phyloP scores from a whole-genome alignment of 1,140 invertebrate genomes.

The Danaus plexippus region DNA sequence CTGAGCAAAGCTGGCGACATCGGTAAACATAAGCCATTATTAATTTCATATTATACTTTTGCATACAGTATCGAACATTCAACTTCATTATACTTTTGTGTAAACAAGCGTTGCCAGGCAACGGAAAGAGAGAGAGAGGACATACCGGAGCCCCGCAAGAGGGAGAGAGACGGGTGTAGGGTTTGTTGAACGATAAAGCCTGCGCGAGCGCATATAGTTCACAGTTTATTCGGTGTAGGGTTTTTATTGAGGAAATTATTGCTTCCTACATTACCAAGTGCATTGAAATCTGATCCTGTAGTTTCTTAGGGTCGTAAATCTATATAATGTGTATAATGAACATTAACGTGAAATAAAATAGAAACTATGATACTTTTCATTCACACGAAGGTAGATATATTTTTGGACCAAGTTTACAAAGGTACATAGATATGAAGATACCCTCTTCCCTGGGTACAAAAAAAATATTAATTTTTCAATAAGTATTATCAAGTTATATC shows the following conservation, averaged over 20 bases:
- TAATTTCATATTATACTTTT: slow-evolving; percentile 10
- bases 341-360: too few relatives aligned
- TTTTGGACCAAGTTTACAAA: too few relatives aligned
- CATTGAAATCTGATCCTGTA: slow-evolving; percentile 15
- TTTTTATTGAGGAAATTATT: slow-evolving; percentile 42
- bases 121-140: slow-evolving; percentile 17
- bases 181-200: slow-evolving; percentile 40
- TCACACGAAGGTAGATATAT: too few relatives aligned
- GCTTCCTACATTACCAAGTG: slow-evolving; percentile 27
- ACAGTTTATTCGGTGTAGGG: slow-evolving; percentile 23
- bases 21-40: too few relatives aligned
- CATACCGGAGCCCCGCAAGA: background rate
- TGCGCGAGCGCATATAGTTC: slow-evolving; percentile 31
- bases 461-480: too few relatives aligned
- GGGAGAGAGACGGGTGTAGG: slow-evolving; percentile 14
- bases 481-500: too few relatives aligned
- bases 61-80: slow-evolving; percentile 31
- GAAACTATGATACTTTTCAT: too few relatives aligned
- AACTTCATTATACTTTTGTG: slow-evolving; percentile 23
- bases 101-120: slow-evolving; percentile 41
- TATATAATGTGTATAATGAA: background rate
- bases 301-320: slow-evolving; percentile 16
- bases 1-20: too few relatives aligned
- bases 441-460: too few relatives aligned
- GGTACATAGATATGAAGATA: too few relatives aligned